Conservation (phyloP, 1,140 invertebrate genomes). For the Homalodisca vitripennis region DNA sequence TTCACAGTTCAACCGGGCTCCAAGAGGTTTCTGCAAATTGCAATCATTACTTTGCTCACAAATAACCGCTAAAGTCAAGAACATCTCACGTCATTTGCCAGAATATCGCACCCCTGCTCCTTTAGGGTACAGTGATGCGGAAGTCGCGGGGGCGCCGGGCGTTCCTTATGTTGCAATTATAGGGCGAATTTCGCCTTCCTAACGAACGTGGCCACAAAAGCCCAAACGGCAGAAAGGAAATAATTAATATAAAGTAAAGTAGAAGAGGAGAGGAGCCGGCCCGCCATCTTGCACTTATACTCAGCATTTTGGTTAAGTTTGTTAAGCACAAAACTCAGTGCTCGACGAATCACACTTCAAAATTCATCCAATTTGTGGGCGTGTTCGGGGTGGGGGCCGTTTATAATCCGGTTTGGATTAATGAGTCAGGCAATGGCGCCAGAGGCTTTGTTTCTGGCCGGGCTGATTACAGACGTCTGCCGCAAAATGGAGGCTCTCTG, state of each 20-base stretch:
- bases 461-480: not conserved
- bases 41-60: not conserved
- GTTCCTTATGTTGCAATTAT: not conserved
- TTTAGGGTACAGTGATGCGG: not conserved
- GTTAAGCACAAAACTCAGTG: constrained; percentile 20
- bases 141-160: not conserved
- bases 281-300: constrained; percentile 8
- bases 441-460: constrained; percentile 3
- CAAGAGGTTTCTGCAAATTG: no score
- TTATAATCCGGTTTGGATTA: constrained; percentile 30
- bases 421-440: constrained; percentile 21
- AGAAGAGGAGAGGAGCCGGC: not conserved
- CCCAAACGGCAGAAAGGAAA: not conserved
- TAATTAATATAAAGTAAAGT: not conserved
- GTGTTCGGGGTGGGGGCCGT: not conserved
- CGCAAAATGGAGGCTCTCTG: constrained; percentile 10
- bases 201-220: constrained; percentile 13
- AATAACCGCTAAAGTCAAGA: not conserved
- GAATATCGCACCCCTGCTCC: not conserved
- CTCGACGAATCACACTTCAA: constrained; percentile 27
- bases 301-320: constrained; percentile 27
- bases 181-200: not conserved
- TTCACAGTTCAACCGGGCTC: no score
- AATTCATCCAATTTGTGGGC: constrained; percentile 30
- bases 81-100: not conserved